Base-by-base conservation (phyloP, 2,797 vertebrate genomes). In the Mormyrops boulengeri region DNA sequence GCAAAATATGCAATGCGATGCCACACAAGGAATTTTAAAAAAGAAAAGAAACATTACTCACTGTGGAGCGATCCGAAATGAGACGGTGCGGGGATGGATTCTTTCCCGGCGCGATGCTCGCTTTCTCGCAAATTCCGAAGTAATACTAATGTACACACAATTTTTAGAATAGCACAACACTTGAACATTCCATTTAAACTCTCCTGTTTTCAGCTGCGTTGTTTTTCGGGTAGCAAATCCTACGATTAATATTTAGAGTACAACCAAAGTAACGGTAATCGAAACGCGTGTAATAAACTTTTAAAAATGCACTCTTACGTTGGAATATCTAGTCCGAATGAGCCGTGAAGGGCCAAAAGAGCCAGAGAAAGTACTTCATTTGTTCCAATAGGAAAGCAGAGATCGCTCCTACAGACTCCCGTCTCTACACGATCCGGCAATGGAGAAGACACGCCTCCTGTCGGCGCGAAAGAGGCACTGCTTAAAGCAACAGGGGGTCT, bases 371-470 rank as follows among this genome's bases (percentile, higher is more conserved):
- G 92, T 94, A 95, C 93, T 96, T 95, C 92, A 91, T 93, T 94
- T 94, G 94, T 93, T 94, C 92, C 92, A 92, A 90, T 90, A 92
- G 92, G 92, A 88, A 90, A 95, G 93, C 91, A 44, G 93, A 91
- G 91, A 85, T 89, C 91, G 92, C 93, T 94, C 91, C 90, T 90
- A 90, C 89, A 91, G 92, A 91, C 93, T 92, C 80, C 90, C 91
- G 90, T 92, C 91, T 94, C 92, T 90, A 44, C 92, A 91, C 92
- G 91, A 89, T 93, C 91, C 90, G 93, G 93, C 93, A 91, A 94
- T 92, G 95, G 94, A 93, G 95, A 94, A 94, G 97, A 96, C 96
- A 96, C 97, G 97, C 97, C 98, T 96, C 97, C 97, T 96, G 95
- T 96, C 92, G 95, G 96, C 95, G 95, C 94, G 89, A 91, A 93